Evolutionary conservation across 2,797 vertebrate species (phyloP).

Genomic region (Hafferia zeledoni): DNA sequence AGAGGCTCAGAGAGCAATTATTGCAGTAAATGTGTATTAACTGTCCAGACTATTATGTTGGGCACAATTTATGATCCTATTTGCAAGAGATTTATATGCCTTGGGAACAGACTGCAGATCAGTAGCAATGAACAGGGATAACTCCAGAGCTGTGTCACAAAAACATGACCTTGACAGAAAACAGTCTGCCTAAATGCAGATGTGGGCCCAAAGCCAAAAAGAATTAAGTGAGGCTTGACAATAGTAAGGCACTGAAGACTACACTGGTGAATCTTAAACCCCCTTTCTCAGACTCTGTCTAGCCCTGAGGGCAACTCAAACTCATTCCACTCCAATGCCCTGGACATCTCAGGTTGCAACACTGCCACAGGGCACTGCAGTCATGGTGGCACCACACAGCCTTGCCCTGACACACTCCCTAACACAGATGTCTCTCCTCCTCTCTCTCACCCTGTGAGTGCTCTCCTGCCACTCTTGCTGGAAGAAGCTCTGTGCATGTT

Average conservation of each 20-base stretch:
- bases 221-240: background rate
- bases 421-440: background rate
- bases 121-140: constrained; percentile 1
- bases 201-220: background rate
- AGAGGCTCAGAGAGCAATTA: constrained; percentile 21
- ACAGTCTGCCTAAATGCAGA: background rate
- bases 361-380: accelerated
- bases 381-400: accelerated
- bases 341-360: accelerated
- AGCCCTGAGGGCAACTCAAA: background rate
- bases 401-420: background rate
- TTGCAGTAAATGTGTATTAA: background rate
- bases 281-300: background rate
- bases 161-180: constrained; percentile 29
- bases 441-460: background rate
- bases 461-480: background rate
- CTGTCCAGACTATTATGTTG: background rate
- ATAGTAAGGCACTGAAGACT: background rate
- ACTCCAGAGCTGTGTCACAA: background rate
- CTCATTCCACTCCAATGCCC: background rate
- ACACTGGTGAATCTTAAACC: background rate
- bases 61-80: constrained; percentile 31
- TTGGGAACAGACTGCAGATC: background rate
- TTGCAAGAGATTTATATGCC: constrained; percentile 34
- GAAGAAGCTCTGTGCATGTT: background rate